Percentiles rank a stretch among this genome's conserved stretches.
These are phyloP conservation scores for Menura novaehollandiae DNA, from an alignment of 2,113 vertebrate species.

Conservation along the genomic window DNA sequence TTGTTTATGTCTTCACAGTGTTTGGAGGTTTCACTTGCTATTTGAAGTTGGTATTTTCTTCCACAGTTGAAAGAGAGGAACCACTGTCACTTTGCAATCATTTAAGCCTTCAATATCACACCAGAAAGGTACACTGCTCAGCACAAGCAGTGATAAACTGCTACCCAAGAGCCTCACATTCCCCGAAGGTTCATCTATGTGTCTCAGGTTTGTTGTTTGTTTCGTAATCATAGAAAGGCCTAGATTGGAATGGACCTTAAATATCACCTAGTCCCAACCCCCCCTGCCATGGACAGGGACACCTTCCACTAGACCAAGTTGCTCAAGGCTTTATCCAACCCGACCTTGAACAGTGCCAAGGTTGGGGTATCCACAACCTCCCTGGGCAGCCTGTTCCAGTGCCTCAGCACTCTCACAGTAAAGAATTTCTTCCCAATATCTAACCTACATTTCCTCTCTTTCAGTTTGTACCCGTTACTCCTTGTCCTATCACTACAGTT, in stretches of 20 bases:
- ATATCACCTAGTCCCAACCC: background rate
- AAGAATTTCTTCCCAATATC: background rate
- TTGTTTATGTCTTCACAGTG: background rate
- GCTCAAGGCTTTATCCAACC: background rate
- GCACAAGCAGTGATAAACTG: background rate
- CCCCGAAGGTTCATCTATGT: rapidly evolving
- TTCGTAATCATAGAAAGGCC: background rate
- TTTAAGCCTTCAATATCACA: background rate
- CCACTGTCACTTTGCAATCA: background rate
- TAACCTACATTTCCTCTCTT: background rate
- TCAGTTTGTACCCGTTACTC: background rate
- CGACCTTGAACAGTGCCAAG: background rate
- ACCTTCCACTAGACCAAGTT: background rate
- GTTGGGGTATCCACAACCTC: background rate
- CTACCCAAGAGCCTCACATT: background rate
- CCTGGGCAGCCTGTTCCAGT: too few species aligned
- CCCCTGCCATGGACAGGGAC: background rate
- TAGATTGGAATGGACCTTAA: background rate
- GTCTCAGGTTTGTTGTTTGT: background rate
- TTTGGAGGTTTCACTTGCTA: background rate
- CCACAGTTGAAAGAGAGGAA: background rate
- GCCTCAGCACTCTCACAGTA: rapidly evolving
- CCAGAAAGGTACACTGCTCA: background rate
- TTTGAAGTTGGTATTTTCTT: background rate
- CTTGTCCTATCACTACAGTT: background rate